Evolutionary conservation across 1,140 invertebrate species (phyloP).

Genomic region (Phymorhynchus buccinoides): DNA sequence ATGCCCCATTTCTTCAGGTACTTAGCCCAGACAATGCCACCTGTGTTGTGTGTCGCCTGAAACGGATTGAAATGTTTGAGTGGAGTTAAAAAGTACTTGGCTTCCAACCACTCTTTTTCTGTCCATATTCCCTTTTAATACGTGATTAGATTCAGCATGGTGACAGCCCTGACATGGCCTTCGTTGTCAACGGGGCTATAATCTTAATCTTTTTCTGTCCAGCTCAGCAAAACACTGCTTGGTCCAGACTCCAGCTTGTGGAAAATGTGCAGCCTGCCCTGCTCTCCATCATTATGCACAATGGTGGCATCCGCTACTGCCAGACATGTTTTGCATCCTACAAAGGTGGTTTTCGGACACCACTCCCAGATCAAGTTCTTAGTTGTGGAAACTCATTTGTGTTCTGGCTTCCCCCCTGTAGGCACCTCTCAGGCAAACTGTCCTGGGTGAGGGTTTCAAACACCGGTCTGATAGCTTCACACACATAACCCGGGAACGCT

Average conservation of each 20-base stretch:
- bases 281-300: conserved; percentile 8
- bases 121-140: too few relatives aligned
- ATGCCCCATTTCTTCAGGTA: too few relatives aligned
- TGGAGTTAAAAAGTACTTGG: too few relatives aligned
- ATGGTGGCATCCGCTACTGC: conserved; percentile 15
- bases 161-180: too few relatives aligned
- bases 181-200: too few relatives aligned
- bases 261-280: conserved; percentile 11
- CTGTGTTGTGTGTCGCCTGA: too few relatives aligned
- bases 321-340: neutral
- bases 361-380: neutral
- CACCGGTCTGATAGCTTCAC: conserved; percentile 24
- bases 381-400: neutral
- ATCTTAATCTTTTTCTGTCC: conserved; percentile 20
- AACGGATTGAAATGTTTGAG: too few relatives aligned
- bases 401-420: conserved; percentile 42
- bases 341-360: conserved; percentile 15
- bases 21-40: too few relatives aligned
- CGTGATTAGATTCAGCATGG: too few relatives aligned
- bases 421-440: conserved; percentile 30
- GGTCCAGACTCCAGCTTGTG: neutral
- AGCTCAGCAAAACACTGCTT: neutral
- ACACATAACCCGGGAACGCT: conserved; percentile 32
- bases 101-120: too few relatives aligned
- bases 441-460: conserved; percentile 32